Evolutionary conservation across 2,797 vertebrate genomes (phyloP).

Genomic region (Acipenser transmontanus): DNA sequence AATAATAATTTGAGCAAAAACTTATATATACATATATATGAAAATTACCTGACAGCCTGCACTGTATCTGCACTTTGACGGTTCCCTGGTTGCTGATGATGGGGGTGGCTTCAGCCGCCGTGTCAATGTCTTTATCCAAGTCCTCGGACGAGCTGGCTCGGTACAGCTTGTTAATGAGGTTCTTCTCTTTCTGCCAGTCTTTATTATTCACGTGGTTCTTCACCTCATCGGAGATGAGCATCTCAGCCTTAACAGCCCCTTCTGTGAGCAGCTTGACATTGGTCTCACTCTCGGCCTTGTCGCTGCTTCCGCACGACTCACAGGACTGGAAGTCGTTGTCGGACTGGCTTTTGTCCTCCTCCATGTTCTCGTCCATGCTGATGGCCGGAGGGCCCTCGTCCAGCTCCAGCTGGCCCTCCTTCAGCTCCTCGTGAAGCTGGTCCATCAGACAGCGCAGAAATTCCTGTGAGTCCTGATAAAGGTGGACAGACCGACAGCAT

Average conservation of each 20-base stretch:
- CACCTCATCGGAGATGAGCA: conserved; percentile 81
- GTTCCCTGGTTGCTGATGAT: conserved; percentile 83
- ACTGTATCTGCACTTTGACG: conserved; percentile 81
- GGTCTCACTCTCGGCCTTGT: conserved; percentile 73
- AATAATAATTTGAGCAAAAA: too few relatives aligned
- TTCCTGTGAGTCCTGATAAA: conserved; percentile 87
- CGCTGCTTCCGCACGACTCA: conserved; percentile 83
- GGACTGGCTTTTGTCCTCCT: conserved; percentile 78
- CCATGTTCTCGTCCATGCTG: conserved; percentile 60
- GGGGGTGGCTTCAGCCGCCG: conserved; percentile 57
- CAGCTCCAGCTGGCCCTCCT: conserved; percentile 73
- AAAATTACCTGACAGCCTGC: conserved; percentile 71
- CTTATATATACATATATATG: too few relatives aligned
- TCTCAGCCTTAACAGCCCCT: conserved; percentile 79
- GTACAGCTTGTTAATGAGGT: conserved; percentile 74
- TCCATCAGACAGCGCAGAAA: conserved; percentile 97
- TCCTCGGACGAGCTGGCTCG: conserved; percentile 65
- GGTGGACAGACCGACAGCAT: background rate
- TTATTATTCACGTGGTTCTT: conserved; percentile 60
- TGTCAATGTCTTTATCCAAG: conserved; percentile 81
- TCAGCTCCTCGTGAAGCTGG: conserved; percentile 93
- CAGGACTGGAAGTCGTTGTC: conserved; percentile 87
- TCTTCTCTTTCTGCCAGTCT: conserved; percentile 88
- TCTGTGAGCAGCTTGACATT: conserved; percentile 48
- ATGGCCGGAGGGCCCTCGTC: conserved; percentile 61